Conservation (phyloP, 2,797 vertebrate species). For the Rhinogobio ventralis region DNA sequence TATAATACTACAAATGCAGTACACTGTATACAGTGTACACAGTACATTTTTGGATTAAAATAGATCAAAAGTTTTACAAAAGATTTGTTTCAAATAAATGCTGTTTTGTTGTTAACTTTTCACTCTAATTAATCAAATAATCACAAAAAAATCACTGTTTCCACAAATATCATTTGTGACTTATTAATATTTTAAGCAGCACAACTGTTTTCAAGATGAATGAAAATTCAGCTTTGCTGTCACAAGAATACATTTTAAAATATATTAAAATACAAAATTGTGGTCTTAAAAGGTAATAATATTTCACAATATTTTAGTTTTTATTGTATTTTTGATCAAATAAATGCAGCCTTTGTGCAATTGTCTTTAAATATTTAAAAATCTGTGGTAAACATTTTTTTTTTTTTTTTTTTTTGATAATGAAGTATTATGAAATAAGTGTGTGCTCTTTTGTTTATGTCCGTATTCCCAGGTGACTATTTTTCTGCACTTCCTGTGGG, state of each 20-base stretch:
- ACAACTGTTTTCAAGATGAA: background rate
- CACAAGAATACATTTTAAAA: no score
- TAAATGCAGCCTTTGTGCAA: no score
- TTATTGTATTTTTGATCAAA: no score
- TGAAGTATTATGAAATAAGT: background rate
- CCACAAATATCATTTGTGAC: background rate
- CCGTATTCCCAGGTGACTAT: constrained; percentile 84
- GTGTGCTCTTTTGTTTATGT: background rate
- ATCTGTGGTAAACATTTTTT: no score
- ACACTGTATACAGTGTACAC: no score
- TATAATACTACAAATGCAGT: background rate
- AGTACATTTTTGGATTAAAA: no score
- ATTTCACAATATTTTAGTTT: no score
- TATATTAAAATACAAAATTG: no score
- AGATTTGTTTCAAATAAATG: background rate
- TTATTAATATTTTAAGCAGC: background rate
- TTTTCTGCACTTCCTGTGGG: constrained; percentile 94
- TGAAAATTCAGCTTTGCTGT: background rate
- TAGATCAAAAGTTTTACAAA: background rate
- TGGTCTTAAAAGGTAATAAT: no score
- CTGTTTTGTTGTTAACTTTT: background rate
- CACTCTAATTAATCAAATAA: background rate
- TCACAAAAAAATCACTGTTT: background rate
- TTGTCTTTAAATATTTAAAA: no score
- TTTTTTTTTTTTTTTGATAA: background rate